Conservation (phyloP, 2,888 invertebrate species). For the Bursaphelenchus okinawaensis region DNA sequence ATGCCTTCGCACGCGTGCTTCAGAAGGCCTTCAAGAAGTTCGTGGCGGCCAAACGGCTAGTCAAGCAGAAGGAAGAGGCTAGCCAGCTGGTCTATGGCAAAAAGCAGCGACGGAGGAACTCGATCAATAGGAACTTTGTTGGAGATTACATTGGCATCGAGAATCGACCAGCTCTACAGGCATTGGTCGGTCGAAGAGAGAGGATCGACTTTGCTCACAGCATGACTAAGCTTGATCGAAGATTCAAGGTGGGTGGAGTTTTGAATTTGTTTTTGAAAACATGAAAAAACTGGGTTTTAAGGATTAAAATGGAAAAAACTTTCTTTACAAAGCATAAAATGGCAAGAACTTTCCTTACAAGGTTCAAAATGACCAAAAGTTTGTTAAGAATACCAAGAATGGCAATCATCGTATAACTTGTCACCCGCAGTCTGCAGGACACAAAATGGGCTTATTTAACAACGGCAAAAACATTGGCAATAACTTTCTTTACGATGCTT, state of each 20-base stretch:
- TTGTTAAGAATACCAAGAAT: no score
- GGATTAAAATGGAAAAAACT: no score
- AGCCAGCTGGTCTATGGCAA: constrained; percentile 62
- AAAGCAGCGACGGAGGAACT: constrained; percentile 66
- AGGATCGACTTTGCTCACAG: constrained; percentile 68
- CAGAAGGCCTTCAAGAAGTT: constrained; percentile 69
- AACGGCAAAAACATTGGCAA: no score
- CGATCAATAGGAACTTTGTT: constrained; percentile 68
- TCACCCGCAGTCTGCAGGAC: no score
- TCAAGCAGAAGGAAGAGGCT: constrained; percentile 63
- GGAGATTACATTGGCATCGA: constrained; percentile 71
- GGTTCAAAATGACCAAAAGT: no score
- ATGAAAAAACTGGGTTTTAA: background rate
- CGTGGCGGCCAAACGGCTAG: constrained; percentile 65
- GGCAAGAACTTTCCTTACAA: no score
- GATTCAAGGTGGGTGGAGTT: constrained; percentile 64
- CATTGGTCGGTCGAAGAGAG: constrained; percentile 66
- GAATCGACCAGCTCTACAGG: constrained; percentile 63
- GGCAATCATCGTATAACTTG: no score
- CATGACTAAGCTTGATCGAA: constrained; percentile 67
- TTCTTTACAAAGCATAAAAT: no score
- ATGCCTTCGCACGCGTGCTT: constrained; percentile 66
- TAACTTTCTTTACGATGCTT: no score
- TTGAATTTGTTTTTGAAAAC: background rate
- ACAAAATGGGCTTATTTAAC: no score